Evolutionary conservation across 2,888 invertebrate genomes (phyloP).

Genomic region (Plusia festucae): DNA sequence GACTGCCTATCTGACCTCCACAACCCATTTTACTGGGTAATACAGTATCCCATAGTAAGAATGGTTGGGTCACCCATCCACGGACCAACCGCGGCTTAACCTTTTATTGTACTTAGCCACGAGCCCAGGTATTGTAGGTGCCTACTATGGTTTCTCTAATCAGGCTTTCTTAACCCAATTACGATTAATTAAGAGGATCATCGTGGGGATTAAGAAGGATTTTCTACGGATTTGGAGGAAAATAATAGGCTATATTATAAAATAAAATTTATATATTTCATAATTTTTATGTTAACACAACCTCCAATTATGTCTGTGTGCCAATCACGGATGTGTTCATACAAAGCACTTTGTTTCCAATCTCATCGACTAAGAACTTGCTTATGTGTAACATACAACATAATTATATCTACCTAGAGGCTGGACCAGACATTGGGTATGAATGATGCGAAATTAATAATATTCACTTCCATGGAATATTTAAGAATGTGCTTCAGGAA

Average conservation of each 20-base stretch:
- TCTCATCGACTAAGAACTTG: constrained; percentile 15
- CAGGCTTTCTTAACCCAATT: neutral
- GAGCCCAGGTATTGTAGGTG: too few species aligned
- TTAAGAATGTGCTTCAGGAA: too few species aligned
- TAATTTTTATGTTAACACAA: constrained; percentile 64
- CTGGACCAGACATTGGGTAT: neutral
- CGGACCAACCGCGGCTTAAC: too few species aligned
- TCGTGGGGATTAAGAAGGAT: neutral
- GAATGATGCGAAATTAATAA: neutral
- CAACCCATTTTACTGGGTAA: too few species aligned
- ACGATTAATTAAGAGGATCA: neutral
- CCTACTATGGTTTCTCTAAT: neutral
- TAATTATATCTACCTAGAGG: constrained; percentile 14
- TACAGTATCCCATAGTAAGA: too few species aligned
- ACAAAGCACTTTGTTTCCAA: constrained; percentile 45
- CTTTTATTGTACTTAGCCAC: too few species aligned
- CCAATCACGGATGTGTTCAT: constrained; percentile 46
- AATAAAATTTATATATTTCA: constrained; percentile 65
- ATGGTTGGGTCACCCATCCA: too few species aligned
- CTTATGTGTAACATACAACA: constrained; percentile 32
- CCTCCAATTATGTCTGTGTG: constrained; percentile 58
- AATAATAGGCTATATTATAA: constrained; percentile 38
- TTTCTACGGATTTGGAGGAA: neutral
- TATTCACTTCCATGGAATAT: too few species aligned
- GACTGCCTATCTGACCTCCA: too few species aligned